Evolutionary conservation across 2,888 invertebrate genomes (phyloP), one percentile per base, ranked within the genome.

Genomic region (Agrotis exclamationis): DNA sequence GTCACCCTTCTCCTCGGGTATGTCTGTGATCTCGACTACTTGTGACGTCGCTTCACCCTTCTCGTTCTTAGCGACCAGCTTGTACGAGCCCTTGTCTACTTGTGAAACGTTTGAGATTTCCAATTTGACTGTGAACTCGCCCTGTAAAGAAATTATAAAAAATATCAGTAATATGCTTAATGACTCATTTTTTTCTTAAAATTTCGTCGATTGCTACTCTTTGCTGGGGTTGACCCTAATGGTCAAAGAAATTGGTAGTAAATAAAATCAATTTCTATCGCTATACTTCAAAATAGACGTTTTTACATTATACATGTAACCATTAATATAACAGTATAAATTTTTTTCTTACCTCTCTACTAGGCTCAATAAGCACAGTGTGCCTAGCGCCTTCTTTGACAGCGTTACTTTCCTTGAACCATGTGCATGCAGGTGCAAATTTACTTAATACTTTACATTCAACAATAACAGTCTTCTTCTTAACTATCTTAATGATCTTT

Each of bases 401-500:
- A 24, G 98, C 98, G 84, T 96, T 97, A 22, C 97, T 95, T 95
- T 99, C 99, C 90, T 99, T 99, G 94, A 97, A 99, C 99, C 99
- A 99, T 53, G 98, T 98, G 91, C 99, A 98, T 81, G 98, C 97
- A 13, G 99, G 99, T 87, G 98, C 98, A 90, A 99, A 99, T 95
- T 98, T 98, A 86, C 99, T 99, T 91, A 98, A 98, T 76, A 99
- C 98, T 91, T 98, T 98, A 93, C 99, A 99, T 94, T 99, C 99
- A 92, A 99, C 98, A 85, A 99, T 97, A 84, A 99, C 98, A 85
- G 98, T 98, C 92, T 98, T 98, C 96, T 98, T 99, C 93, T 99
- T 99, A 86, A 99, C 97, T 89, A 99, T 98, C 92, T 98, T 98
- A 88, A 99, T 98, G 86, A 99, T 98, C 96, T 97, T 98, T 67